Base-by-base conservation (phyloP, 1,140 invertebrate genomes). In the Psilanteris sp. region DNA sequence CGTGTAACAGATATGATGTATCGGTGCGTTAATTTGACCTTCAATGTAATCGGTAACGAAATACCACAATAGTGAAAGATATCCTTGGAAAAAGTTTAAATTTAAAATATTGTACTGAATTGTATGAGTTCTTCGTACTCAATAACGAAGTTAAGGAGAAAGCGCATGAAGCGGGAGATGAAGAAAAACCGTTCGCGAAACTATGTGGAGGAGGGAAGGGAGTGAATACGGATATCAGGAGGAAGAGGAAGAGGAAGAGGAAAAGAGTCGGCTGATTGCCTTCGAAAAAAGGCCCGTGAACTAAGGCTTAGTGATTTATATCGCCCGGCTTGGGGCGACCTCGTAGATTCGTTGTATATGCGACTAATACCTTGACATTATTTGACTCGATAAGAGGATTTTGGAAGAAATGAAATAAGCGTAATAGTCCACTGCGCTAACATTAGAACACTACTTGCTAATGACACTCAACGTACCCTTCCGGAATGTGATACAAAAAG, bases 361-460 rank as follows among this genome's bases (percentile, higher is more conserved):
- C 16, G 67, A 80, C 72, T 83, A 82, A 83, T 84, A 79, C 79
- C 64, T 57, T 73, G 76, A 79, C 75, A 76, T 82, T 85, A 85
- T 85, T 85, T 81, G 79, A 73, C 75, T 61, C 78, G 74, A 81
- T 84, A 84, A 84, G 82, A 79, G 80, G 83, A 83, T 83, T 83
- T 81, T 46, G 50, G 39, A 15, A 18, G 13, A 70, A 81, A 73
- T 79, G 71, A 80, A 80, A 80, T 80, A 79, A 83, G 71, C 75
- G 48, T 79, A 79, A 80, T 80, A 70, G 78, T 54, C 46, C 7
- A 43, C 7, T 46, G 27, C 55, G 52, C 59, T 24, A 73, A 73
- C 70, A 52, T 29, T 16, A 32, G 11, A 34, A 9, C 27, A 66
- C 32, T 54, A 8, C 32, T 48, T 15, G 20, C 15, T 39, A 27